Evolutionary conservation across 2,888 invertebrate genomes (phyloP), one percentile per base, ranked within the genome.

Genomic region (Nipponacmea schrenckii): DNA sequence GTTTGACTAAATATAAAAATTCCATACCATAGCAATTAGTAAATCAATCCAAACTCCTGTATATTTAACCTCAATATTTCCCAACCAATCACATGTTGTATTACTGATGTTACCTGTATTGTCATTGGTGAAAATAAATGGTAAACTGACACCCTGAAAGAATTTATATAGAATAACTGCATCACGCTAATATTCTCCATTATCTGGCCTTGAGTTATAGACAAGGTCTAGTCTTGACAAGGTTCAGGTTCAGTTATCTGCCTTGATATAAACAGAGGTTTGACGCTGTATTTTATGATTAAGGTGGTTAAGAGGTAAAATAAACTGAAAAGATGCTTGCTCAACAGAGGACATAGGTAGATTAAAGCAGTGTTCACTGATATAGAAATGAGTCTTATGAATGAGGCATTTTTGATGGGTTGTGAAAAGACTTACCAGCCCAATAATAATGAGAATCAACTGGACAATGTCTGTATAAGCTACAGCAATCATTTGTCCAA

Each of bases 401-500:
- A 8, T 39, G 4, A 8, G 10, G 10, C 10, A 7, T 10, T 39
- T 39, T 8, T 39, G 39, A 39, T 39, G 8, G 39, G 39, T 39
- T 39, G 4, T 39, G 10, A 39, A 39, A 39, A 39, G 39, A 77
- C 84, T 78, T 69, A 86, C 87, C 83, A 87, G 76, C 4, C 86
- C 87, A 71, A 81, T 39, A 8, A 78, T 68, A 26, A 87, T 84
- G 45, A 86, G 76, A 17, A 72, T n/a, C 7, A 86, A 79, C 71
- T 87, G 85, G 7, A 84, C 77, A 39, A 87, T 78, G 69, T 87
- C 87, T 10, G 87, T 87, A 76, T 85, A 87, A 17, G 86, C 86
- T 45, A 87, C 86, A 27, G 87, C 81, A 24, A 85, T 75, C 81
- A 86, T 84, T 72, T 84, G 83, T 50, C 87, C 87, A 76, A 84